Base-by-base conservation (phyloP, 2,888 invertebrate genomes). In the Thumatha senex region DNA sequence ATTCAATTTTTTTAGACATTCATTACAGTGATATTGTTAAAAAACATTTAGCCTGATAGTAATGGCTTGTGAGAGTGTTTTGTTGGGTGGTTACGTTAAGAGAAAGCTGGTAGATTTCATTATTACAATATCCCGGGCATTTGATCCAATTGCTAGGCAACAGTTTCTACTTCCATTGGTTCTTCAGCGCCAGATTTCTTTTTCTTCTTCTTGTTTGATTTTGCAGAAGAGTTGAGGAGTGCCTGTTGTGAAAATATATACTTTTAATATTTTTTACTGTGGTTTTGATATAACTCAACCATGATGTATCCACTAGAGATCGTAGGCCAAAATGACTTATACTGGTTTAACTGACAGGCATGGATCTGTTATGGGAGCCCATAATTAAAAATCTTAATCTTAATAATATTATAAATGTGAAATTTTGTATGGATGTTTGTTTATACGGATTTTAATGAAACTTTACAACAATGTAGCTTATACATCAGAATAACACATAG, bases 131-230 rank as follows among this genome's bases (percentile, higher is more conserved):
- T 56, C 60, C 57, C 55, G 56, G 63, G 62, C 53, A 51, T 51
- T 30, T 48, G 41, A 51, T 61, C 45, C 58, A 9, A 54, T 67
- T 76, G 82, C 79, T 89, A 90, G 74, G 91, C 90, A 80, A 84
- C 92, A 53, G 92, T 93, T 75, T 93, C 93, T 15, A 92, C 93
- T 80, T 93, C 93, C 91, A 93, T 92, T n/a, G 92, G 84, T 63
- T 93, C 92, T 63, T 92, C 88, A 46, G 92, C 89, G 58, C 93
- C 94, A 63, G 94, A 94, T 61, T 95, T 95, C 94, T 96, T 96
- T 95, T 97, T 97, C 94, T 97, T 97, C 94, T 97, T 97, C 90
- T 97, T 98, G 70, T 95, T 96, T 18, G 96, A 93, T 85, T 97
- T 97, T 57, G 96, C 95, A 12, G 96, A 95, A 56, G 95, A 94